Evolutionary conservation across 2,113 vertebrate genomes (phyloP), one percentile per base, ranked within the genome.

Genomic region (Raphicerus campestris): DNA sequence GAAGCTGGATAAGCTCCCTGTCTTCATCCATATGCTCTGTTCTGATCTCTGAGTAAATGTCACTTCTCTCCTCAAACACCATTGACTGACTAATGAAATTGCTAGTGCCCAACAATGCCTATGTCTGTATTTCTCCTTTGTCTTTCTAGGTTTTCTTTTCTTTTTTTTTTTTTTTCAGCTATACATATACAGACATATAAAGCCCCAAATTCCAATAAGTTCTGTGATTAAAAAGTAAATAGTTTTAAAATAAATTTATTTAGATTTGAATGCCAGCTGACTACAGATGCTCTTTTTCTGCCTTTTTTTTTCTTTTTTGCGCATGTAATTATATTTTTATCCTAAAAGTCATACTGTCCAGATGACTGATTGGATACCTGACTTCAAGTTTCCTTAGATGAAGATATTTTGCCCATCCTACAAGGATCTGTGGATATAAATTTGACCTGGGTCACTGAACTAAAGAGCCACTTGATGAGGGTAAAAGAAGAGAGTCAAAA

Each of bases 381-480:
- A 0, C 97, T 85, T 0, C 93, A 94, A 0, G 19, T 0, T 2
- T 97, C 11, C 30, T 86, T 75, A 7, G 60, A 87, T 13, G 97
- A 0, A 4, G 92, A 88, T 0, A 96, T 93, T 28, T 97, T 91
- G 14, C 55, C 55, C 87, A 98, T 86, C 1, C 94, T 92, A 1
- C 60, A 96, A 28, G 77, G 75, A 10, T 89, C 32, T 0, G 86
- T 73, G 73, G 92, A 95, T 47, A 96, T 93, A 77, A 98, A 98
- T 96, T 99, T 98, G 0, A 87, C 96, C 66, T 99, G 89, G 0
- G 98, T 91, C 0, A 98, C 97, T 58, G 98, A 93, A 75, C 35
- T 24, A 42, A 42, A 75, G 20, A 42, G 20, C 35, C 6, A 0
- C 0, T 75, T 75, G 70, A 39, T 24, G 35, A 42, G 35, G 6